Evolutionary conservation across 2,113 vertebrate genomes (phyloP).

Genomic region (Hydrochoerus hydrochaeris): DNA sequence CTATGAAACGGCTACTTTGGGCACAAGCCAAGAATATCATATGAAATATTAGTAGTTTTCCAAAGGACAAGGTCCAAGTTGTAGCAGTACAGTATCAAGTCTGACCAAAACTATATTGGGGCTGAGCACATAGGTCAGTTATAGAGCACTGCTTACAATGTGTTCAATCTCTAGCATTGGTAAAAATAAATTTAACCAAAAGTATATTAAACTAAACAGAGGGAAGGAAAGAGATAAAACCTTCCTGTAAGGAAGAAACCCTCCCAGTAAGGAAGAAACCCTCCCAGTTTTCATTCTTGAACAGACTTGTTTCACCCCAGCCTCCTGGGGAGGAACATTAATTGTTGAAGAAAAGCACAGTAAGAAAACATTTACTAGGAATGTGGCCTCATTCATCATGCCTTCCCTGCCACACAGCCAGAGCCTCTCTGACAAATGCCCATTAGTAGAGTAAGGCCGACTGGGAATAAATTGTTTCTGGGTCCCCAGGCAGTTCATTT

Average conservation of each 20-base stretch:
- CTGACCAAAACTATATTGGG: neutral
- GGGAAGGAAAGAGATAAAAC: neutral
- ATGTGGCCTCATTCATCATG: conserved; percentile 62
- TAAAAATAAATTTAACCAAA: neutral
- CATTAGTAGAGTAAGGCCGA: conserved; percentile 77
- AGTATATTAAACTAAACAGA: neutral
- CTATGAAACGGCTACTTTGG: neutral
- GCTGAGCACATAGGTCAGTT: too few species aligned
- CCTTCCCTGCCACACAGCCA: conserved; percentile 78
- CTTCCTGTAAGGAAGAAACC: neutral
- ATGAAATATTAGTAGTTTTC: neutral
- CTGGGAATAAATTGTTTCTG: conserved; percentile 78
- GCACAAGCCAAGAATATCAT: neutral
- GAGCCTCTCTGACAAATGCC: conserved; percentile 71
- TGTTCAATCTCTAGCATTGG: neutral
- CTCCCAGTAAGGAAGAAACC: neutral
- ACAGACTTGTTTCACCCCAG: neutral
- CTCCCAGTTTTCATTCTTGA: conserved; percentile 6
- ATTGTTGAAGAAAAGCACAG: conserved; percentile 79
- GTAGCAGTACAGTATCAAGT: neutral
- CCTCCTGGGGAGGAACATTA: conserved; percentile 67
- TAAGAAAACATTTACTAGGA: conserved; percentile 74
- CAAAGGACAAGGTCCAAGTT: neutral
- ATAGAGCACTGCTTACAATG: neutral
- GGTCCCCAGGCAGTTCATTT: conserved; percentile 61